These are phyloP conservation scores for Gila orcuttii DNA, from an alignment of 2,113 vertebrate genomes.

Conservation along the genomic window DNA sequence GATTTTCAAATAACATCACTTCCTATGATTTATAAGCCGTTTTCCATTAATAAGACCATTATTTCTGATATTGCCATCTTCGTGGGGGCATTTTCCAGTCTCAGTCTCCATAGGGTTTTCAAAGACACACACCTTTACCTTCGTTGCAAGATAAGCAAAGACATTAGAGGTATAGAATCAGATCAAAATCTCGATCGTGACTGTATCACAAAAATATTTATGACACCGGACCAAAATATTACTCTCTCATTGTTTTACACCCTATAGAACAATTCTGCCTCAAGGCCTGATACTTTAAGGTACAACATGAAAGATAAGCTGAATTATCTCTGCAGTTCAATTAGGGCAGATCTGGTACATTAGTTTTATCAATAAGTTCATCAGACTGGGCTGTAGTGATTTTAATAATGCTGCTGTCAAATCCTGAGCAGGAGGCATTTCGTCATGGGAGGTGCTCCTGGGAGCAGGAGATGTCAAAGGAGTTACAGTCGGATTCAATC, in stretches of 20 bases:
- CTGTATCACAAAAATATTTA: slow-evolving; percentile 45
- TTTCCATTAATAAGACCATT: too few species aligned
- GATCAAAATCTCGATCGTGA: background rate
- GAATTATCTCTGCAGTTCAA: slow-evolving; percentile 55
- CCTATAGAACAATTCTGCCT: slow-evolving; percentile 27
- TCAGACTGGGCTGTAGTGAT: slow-evolving; percentile 39
- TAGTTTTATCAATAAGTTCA: slow-evolving; percentile 58
- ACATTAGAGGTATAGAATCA: slow-evolving; percentile 2
- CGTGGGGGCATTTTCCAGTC: too few species aligned
- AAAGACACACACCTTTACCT: slow-evolving; percentile 23
- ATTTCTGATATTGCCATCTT: too few species aligned
- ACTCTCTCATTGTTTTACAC: slow-evolving; percentile 45
- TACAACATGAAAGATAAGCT: slow-evolving; percentile 22
- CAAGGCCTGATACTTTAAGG: slow-evolving; percentile 30
- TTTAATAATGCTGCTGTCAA: slow-evolving; percentile 45
- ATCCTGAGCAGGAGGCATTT: slow-evolving; percentile 28
- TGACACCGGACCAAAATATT: slow-evolving; percentile 21
- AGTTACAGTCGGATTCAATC: slow-evolving; percentile 48
- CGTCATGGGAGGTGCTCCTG: slow-evolving; percentile 33
- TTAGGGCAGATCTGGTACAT: slow-evolving; percentile 59
- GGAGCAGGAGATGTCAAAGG: slow-evolving; percentile 1
- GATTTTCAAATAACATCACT: too few species aligned
- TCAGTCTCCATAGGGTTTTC: too few species aligned
- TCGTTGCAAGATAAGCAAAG: slow-evolving; percentile 25
- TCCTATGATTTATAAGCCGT: too few species aligned